phyloP scores from a whole-genome alignment of 2,888 invertebrate genomes.

The Amphimallon solstitiale region DNA sequence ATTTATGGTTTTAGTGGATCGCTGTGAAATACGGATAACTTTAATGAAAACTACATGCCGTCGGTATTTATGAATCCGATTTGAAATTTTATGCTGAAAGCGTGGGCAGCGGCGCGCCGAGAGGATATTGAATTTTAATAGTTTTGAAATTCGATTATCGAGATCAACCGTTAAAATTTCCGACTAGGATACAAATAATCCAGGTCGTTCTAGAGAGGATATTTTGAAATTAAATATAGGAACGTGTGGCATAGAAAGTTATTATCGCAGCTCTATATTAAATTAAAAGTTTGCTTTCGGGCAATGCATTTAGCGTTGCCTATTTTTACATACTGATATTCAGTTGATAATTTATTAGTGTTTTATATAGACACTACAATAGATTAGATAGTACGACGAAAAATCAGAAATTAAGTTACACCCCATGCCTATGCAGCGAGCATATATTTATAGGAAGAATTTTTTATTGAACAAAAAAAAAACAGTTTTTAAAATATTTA shows the following conservation, averaged over 20 bases:
- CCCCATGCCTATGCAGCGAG: no score
- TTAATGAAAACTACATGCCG: conserved; percentile 19
- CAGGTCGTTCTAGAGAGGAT: background rate
- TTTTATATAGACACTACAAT: no score
- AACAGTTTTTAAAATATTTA: no score
- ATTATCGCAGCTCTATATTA: background rate
- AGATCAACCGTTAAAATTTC: conserved; percentile 25
- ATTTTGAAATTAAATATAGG: conserved; percentile 28
- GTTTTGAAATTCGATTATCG: conserved; percentile 29
- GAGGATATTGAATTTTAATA: conserved; percentile 30
- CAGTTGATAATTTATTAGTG: no score
- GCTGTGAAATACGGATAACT: background rate
- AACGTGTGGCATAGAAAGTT: conserved; percentile 9
- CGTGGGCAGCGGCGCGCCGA: background rate
- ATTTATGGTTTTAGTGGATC: background rate
- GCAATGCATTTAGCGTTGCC: background rate
- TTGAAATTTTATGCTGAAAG: conserved; percentile 1
- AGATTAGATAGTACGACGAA: no score
- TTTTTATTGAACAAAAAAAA: no score
- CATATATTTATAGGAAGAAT: no score
- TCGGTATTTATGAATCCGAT: conserved; percentile 23
- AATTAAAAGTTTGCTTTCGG: background rate
- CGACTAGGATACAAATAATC: conserved; percentile 15
- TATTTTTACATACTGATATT: no score
- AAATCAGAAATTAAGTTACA: no score